phyloP scores from a whole-genome alignment of 1,140 invertebrate genomes.

The Tenebrio molitor region DNA sequence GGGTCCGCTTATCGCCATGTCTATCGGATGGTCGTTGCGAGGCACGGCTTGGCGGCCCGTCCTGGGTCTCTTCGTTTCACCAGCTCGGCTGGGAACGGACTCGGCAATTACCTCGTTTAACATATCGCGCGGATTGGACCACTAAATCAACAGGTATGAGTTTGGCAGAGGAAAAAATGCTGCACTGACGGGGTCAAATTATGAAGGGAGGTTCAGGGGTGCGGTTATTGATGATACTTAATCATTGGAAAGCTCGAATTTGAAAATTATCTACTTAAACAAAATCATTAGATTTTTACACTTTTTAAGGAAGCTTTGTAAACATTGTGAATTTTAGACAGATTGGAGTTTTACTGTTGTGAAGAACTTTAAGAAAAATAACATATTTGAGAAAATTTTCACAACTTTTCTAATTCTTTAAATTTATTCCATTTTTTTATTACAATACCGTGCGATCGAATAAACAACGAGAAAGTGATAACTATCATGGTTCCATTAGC shows the following conservation, averaged over 20 bases:
- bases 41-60: slow-evolving; percentile 26
- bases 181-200: neutral
- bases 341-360: too few relatives aligned
- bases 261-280: too few relatives aligned
- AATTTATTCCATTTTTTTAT: too few relatives aligned
- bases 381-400: too few relatives aligned
- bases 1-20: slow-evolving; percentile 52
- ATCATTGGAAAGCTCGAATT: too few relatives aligned
- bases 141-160: slow-evolving; percentile 14
- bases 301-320: neutral
- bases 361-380: too few relatives aligned
- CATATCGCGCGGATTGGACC: slow-evolving; percentile 17
- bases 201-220: neutral
- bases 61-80: slow-evolving; percentile 7
- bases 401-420: neutral
- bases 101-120: slow-evolving; percentile 30
- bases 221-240: too few relatives aligned
- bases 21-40: slow-evolving; percentile 43
- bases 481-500: too few relatives aligned
- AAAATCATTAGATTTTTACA: neutral
- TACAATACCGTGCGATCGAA: too few relatives aligned
- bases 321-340: too few relatives aligned
- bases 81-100: slow-evolving; percentile 2
- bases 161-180: neutral
- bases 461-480: too few relatives aligned